Conservation (phyloP, 2,888 invertebrate species). For the Disparrhopalites patrizii region DNA sequence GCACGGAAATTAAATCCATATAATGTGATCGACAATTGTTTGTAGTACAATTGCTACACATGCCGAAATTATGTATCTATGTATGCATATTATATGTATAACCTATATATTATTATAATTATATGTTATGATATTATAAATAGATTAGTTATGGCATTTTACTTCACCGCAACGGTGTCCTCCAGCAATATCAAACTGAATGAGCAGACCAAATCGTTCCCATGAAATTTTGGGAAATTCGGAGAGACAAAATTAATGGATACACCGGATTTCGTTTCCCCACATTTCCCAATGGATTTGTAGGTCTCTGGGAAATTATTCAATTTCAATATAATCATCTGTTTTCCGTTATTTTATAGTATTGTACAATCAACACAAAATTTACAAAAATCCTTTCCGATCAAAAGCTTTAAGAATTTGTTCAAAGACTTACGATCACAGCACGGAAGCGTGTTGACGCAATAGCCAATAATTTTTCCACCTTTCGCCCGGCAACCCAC, state of each 20-base stretch:
- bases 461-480: conserved; percentile 43
- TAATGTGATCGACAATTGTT: no score
- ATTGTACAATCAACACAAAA: no score
- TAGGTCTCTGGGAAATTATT: conserved; percentile 5
- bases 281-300: conserved; percentile 34
- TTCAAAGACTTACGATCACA: conserved; percentile 41
- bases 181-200: conserved; percentile 33
- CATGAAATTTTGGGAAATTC: conserved; percentile 31
- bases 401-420: neutral
- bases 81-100: no score
- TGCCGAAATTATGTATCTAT: no score
- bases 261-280: conserved; percentile 36
- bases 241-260: conserved; percentile 38
- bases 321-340: neutral
- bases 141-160: conserved; percentile 1
- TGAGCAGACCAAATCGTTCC: conserved; percentile 37
- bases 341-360: neutral
- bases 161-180: conserved; percentile 38
- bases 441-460: conserved; percentile 39
- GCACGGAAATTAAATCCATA: no score
- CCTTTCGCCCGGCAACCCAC: conserved; percentile 31
- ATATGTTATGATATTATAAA: no score
- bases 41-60: no score
- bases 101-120: no score
- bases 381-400: no score